Conservation (phyloP, 2,113 vertebrate species). For the Thomomys bottae region DNA sequence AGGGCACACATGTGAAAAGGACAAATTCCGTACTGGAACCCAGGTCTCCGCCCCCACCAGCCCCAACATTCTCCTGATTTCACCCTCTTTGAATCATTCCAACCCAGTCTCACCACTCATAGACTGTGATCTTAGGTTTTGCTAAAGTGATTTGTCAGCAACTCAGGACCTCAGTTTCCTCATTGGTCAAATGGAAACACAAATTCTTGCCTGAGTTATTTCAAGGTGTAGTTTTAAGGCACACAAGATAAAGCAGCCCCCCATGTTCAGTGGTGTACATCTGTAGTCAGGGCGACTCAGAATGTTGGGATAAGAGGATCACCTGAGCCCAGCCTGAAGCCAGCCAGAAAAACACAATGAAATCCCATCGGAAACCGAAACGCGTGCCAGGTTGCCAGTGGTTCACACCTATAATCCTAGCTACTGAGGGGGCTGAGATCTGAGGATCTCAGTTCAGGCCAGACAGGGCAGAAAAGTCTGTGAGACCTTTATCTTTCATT, state of each 20-base stretch:
- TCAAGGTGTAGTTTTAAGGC: not conserved
- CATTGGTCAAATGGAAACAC: not conserved
- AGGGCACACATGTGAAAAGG: not conserved
- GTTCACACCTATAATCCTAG: too few relatives aligned
- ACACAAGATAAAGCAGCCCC: not conserved
- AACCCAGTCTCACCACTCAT: not conserved
- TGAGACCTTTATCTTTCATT: too few relatives aligned
- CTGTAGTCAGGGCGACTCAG: not conserved
- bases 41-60: not conserved
- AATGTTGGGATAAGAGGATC: not conserved
- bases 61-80: not conserved
- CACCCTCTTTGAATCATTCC: not conserved
- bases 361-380: not conserved
- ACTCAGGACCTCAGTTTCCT: conserved; percentile 28
- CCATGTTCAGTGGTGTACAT: too few relatives aligned
- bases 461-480: too few relatives aligned
- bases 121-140: not conserved
- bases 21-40: not conserved
- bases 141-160: not conserved
- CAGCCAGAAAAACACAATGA: not conserved
- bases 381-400: not conserved
- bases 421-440: too few relatives aligned
- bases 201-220: conserved; percentile 25
- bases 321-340: not conserved
- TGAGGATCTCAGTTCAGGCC: too few relatives aligned